These are phyloP conservation scores for Asobara japonica DNA, from an alignment of 1,140 invertebrate genomes.

Conservation along the genomic window DNA sequence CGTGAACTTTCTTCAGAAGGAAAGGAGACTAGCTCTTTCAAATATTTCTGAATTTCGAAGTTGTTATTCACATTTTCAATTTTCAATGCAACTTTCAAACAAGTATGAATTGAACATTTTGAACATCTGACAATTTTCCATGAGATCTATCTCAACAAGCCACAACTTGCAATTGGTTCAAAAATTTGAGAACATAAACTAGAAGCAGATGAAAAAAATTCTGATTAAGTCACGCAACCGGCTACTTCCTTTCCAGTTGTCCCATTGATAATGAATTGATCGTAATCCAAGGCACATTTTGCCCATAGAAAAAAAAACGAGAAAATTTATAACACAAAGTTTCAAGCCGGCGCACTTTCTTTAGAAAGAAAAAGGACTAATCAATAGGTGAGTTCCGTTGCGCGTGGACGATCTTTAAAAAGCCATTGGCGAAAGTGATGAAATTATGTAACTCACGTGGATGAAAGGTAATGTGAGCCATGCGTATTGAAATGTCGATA, in stretches of 20 bases:
- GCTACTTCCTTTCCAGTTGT: not conserved
- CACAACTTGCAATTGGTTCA: no score
- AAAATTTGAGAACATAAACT: no score
- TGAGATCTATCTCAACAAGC: no score
- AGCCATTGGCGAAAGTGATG: constrained; percentile 13
- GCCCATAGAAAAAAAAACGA: not conserved
- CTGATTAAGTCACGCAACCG: not conserved
- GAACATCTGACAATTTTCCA: no score
- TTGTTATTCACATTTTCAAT: not conserved
- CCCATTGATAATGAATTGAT: constrained; percentile 1
- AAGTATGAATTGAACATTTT: no score
- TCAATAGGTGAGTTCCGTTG: not conserved
- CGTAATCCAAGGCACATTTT: not conserved
- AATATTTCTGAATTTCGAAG: not conserved
- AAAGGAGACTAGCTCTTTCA: no score
- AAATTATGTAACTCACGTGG: constrained; percentile 30
- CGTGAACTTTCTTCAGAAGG: no score
- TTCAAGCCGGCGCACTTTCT: not conserved
- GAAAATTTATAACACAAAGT: not conserved
- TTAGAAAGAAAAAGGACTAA: not conserved
- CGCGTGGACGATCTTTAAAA: constrained; percentile 16
- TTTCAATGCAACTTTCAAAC: no score
- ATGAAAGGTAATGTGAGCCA: constrained; percentile 19
- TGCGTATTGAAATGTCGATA: not conserved
- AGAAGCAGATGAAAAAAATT: no score